Percentiles rank a stretch among this genome's conserved stretches.
Evolutionary conservation across 2,888 invertebrate species (phyloP).

Genomic region (Calliphora vomitoria): DNA sequence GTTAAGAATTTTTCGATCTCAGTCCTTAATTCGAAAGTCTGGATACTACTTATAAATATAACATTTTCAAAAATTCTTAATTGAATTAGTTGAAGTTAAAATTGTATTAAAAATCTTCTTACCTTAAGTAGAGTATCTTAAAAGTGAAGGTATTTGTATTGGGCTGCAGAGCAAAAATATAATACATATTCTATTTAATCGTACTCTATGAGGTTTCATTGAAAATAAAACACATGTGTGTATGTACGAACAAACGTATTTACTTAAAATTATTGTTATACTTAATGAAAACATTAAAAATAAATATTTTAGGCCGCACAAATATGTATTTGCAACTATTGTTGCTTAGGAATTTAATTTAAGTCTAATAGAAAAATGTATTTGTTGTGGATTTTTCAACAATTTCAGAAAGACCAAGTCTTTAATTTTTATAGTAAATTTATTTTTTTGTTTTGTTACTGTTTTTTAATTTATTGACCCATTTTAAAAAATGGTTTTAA

Average conservation of each 20-base stretch:
- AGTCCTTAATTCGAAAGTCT: no score
- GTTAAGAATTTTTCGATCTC: no score
- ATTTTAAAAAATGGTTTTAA: slow-evolving; percentile 54
- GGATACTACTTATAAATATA: no score
- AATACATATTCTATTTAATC: neutral
- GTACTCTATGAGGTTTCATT: no score
- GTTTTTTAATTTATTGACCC: slow-evolving; percentile 65
- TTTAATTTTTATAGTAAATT: neutral
- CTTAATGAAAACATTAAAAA: slow-evolving; percentile 33
- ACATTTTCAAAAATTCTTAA: no score
- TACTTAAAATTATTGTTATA: neutral
- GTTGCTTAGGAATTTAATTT: neutral
- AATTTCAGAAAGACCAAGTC: no score
- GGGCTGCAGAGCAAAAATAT: neutral
- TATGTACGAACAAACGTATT: neutral
- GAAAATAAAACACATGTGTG: neutral
- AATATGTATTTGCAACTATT: neutral
- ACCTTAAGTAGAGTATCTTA: neutral
- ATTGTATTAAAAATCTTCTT: no score
- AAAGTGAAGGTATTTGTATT: slow-evolving; percentile 5
- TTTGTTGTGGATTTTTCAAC: slow-evolving; percentile 11
- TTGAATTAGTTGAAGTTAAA: no score
- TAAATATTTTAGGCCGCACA: slow-evolving; percentile 20
- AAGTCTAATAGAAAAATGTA: neutral
- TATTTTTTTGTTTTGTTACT: slow-evolving; percentile 8